Evolutionary conservation across 2,797 vertebrate species (phyloP), one percentile per base, ranked within the genome.

Genomic region (Pelobates cultripes): DNA sequence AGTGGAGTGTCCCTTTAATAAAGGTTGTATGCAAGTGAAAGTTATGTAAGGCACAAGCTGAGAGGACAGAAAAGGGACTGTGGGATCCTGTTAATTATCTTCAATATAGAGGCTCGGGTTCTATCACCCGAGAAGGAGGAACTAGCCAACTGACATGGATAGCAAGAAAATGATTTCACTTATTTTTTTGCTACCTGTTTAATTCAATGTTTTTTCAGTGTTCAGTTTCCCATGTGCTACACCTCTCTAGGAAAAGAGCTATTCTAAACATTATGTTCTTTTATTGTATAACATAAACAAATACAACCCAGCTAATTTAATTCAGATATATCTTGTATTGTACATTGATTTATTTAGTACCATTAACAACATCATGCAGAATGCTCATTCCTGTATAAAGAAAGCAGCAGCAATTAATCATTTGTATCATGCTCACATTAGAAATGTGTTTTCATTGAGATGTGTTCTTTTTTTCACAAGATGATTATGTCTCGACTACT

Each of bases 251-350:
- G 55, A 70, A 68, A 72, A 80, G 47, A 80, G 77, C 79, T 84
- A 84, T 84, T 84, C 71, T 84, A 79, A 84, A 80, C 82, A 80
- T 84, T 84, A 80, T 43, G 42, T 70, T 44, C 76, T 73, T 79
- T 84, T 84, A 84, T 84, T 73, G 73, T 72, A 57, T 69, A 75
- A 79, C 77, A 84, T 84, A 84, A 84, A 84, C 72, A 73, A 84
- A 84, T 47, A 84, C 77, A 84, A 78, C 77, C 82, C 74, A 63
- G 82, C 82, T 84, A 79, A 84, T 84, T 84, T 79, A 84, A 84
- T 80, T 84, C 82, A 79, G 82, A 84, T 84, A 79, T 84, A 73
- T 84, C 73, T 79, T 79, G 79, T 84, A 84, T 80, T 66, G 78
- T 80, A 67, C 73, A 66, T 75, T 84, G 82, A 84, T 84, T 84